These are phyloP conservation scores for Dasypolia templi DNA, from an alignment of 2,888 invertebrate genomes.

Conservation along the genomic window DNA sequence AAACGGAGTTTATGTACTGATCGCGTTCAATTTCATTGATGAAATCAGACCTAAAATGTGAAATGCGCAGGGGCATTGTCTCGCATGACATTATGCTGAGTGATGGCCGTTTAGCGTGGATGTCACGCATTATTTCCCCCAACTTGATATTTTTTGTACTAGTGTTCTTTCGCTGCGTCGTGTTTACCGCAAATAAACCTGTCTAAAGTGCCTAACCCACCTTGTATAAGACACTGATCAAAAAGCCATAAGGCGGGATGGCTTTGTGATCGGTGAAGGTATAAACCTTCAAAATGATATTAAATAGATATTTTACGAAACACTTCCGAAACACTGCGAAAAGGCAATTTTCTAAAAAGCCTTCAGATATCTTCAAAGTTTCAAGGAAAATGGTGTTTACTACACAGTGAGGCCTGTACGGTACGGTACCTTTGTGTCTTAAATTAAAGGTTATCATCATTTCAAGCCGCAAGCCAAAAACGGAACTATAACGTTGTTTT, in stretches of 20 bases:
- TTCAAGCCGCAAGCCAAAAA: neutral
- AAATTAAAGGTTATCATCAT: conserved; percentile 15
- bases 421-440: conserved; percentile 26
- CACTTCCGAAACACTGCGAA: conserved; percentile 28
- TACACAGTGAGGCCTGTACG: neutral
- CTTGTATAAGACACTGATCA: neutral
- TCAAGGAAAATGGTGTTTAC: conserved; percentile 31
- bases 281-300: conserved; percentile 38
- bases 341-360: conserved; percentile 61
- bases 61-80: too few species aligned
- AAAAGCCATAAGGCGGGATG: too few species aligned
- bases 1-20: too few species aligned
- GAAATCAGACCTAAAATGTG: too few species aligned
- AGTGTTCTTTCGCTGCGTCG: too few species aligned
- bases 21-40: too few species aligned
- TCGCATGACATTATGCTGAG: too few species aligned
- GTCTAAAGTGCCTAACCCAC: neutral
- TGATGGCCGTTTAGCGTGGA: too few species aligned
- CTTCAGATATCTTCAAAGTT: conserved; percentile 48
- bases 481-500: neutral
- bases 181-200: too few species aligned
- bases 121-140: too few species aligned
- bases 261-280: too few species aligned
- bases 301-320: conserved; percentile 55
- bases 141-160: too few species aligned